phyloP scores from a whole-genome alignment of 2,797 vertebrate species.

The Ibycter americanus region DNA sequence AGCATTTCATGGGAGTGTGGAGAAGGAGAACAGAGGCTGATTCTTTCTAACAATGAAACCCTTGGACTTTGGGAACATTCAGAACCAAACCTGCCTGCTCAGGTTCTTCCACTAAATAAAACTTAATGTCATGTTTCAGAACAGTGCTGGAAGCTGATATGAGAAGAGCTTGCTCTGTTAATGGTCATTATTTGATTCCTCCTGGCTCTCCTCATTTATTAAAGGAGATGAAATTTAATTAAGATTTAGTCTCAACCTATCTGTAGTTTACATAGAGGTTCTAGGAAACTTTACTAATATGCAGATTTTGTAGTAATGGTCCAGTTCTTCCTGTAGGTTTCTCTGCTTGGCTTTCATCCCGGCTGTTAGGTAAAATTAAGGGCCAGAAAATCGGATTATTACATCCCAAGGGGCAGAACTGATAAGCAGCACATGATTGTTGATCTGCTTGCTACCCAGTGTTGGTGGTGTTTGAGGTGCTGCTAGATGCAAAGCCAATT shows the following conservation, averaged over 20 bases:
- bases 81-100: background rate
- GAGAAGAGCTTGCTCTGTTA: background rate
- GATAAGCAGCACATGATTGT: slow-evolving; percentile 84
- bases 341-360: slow-evolving; percentile 78
- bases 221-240: slow-evolving; percentile 27
- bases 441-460: slow-evolving; percentile 77
- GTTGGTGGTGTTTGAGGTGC: slow-evolving; percentile 71
- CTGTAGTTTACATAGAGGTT: slow-evolving; percentile 21
- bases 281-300: slow-evolving; percentile 57
- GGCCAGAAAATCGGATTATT: slow-evolving; percentile 88
- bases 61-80: background rate
- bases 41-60: background rate
- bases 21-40: background rate
- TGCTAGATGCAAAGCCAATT: slow-evolving; percentile 84
- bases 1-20: background rate
- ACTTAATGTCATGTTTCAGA: background rate
- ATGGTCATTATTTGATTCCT: background rate
- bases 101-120: background rate
- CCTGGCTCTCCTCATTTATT: background rate
- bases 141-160: background rate
- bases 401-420: slow-evolving; percentile 76
- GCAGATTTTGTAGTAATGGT: slow-evolving; percentile 21
- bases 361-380: slow-evolving; percentile 85
- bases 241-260: slow-evolving; percentile 17
- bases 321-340: slow-evolving; percentile 66